phyloP scores from a whole-genome alignment of 2,888 invertebrate species.

The Imbricaverruca yamaguchii region DNA sequence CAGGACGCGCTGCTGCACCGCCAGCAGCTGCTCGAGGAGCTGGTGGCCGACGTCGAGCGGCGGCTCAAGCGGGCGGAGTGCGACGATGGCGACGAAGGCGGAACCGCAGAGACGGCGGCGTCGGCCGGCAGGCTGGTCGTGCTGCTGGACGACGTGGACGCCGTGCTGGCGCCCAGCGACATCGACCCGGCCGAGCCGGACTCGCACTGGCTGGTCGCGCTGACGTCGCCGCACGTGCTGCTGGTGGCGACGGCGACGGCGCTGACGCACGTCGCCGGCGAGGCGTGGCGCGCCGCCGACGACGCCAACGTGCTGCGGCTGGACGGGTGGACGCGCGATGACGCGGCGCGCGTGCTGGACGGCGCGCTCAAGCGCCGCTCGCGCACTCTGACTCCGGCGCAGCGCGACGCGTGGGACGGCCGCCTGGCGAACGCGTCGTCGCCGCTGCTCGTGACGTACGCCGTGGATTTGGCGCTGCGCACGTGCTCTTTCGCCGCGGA shows the following conservation, averaged over 20 bases:
- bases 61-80: neutral
- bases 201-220: neutral
- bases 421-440: neutral
- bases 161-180: neutral
- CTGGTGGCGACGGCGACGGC: neutral
- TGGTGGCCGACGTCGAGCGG: neutral
- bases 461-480: neutral
- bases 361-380: neutral
- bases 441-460: neutral
- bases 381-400: neutral
- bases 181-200: neutral
- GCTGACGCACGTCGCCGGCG: neutral
- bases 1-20: neutral
- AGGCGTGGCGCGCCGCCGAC: neutral
- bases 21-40: neutral
- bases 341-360: neutral
- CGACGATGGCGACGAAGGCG: no score
- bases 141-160: conserved; percentile 1
- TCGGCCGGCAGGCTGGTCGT: neutral
- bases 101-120: neutral
- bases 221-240: neutral
- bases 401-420: neutral
- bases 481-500: neutral
- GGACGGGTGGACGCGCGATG: neutral
- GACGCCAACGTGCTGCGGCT: neutral